Percentiles rank a stretch among this genome's conserved stretches.
Conservation (phyloP, 2,797 vertebrate species). For the Sebastolobus alascanus region DNA sequence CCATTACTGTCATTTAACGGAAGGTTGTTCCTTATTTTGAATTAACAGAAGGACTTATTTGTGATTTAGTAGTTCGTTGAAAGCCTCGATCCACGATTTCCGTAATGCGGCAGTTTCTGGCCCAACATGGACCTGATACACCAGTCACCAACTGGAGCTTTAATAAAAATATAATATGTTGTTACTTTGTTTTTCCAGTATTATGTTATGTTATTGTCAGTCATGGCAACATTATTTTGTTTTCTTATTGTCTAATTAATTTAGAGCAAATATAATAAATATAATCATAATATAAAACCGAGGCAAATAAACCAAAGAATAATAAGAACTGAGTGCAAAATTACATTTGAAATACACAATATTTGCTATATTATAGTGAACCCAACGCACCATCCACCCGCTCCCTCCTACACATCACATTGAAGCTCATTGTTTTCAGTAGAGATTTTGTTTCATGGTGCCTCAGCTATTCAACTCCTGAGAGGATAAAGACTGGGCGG, state of each 20-base stretch:
- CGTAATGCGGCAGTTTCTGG: background rate
- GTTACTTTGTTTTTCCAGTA: background rate
- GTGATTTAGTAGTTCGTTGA: background rate
- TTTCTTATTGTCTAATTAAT: background rate
- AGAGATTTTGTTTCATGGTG: slow-evolving; percentile 30
- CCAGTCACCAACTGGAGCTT: background rate
- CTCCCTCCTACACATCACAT: background rate
- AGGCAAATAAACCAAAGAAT: background rate
- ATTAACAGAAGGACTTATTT: background rate
- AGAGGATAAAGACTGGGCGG: background rate
- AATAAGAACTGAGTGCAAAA: background rate
- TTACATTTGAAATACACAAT: background rate
- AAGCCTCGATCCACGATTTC: background rate
- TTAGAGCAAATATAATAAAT: background rate
- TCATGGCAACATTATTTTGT: background rate
- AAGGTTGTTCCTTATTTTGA: background rate
- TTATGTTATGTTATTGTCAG: background rate
- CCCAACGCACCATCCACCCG: background rate
- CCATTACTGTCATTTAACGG: background rate
- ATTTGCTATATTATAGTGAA: background rate
- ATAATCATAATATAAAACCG: too few relatives aligned
- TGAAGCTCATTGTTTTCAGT: slow-evolving; percentile 18
- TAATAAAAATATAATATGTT: background rate
- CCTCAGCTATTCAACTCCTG: background rate
- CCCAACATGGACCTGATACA: background rate